Conservation (phyloP, 2,888 invertebrate genomes). For the Maniola hyperantus region DNA sequence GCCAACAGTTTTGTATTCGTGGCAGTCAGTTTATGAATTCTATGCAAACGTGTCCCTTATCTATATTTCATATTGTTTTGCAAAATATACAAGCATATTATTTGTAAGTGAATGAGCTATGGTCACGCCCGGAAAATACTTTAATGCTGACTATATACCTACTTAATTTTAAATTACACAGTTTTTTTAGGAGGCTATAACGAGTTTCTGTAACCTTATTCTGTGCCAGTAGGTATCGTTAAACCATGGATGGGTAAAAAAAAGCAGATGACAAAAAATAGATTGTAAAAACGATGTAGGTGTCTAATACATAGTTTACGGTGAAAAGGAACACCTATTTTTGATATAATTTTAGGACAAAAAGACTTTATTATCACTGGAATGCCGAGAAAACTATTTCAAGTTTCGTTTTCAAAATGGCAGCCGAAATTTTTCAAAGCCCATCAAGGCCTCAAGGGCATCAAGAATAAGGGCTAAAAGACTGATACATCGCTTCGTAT, state of each 20-base stretch:
- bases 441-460: slow-evolving; percentile 62
- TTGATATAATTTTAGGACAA: neutral
- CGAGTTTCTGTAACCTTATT: no score
- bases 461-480: slow-evolving; percentile 64
- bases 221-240: no score
- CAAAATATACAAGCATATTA: slow-evolving; percentile 3
- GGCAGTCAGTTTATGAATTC: slow-evolving; percentile 40
- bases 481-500: slow-evolving; percentile 56
- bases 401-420: slow-evolving; percentile 42
- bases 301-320: no score
- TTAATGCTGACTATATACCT: neutral
- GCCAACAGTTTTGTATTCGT: slow-evolving; percentile 27
- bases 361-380: slow-evolving; percentile 4
- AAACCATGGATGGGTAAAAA: neutral
- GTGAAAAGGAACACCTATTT: neutral
- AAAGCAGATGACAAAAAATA: neutral
- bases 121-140: slow-evolving; percentile 12
- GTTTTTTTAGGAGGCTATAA: no score
- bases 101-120: slow-evolving; percentile 1
- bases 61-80: slow-evolving; percentile 38
- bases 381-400: slow-evolving; percentile 31
- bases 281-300: no score
- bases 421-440: slow-evolving; percentile 52
- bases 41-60: slow-evolving; percentile 47
- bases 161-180: no score